Evolutionary conservation across 2,797 vertebrate genomes (phyloP), one percentile per base, ranked within the genome.

Genomic region (Megalops cyprinoides): DNA sequence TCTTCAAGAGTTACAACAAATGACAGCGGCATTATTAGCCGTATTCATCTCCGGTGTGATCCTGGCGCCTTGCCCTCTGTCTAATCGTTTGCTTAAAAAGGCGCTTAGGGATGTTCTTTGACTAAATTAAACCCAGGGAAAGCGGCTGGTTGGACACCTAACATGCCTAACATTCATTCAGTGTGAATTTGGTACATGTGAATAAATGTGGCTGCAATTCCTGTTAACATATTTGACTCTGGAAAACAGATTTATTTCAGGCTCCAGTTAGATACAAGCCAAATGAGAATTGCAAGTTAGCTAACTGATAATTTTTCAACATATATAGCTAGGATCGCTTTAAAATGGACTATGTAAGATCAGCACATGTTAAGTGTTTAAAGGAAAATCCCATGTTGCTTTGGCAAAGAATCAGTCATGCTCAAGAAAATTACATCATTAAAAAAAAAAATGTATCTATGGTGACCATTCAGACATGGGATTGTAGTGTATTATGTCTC

Each of bases 11-110:
- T 87, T 77, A 79, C 82, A 91, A 92, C 89, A 87, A 91, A 94
- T 91, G 90, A 92, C 89, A 91, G 85, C 85, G 81, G 75, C 85
- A 84, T 94, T 93, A 95, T 95, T 92, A 91, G 91, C 89, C 89
- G 91, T 88, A 89, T 94, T 89, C 74, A 77, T 95, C 93, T 93
- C 86, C 56, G 1, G 25, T 6, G 53, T 25, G 62, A 49, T 48
- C 37, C 65, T 49, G 28, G 8, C 1, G 51, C 39, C 18, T 62
- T 62, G 42, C 80, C 34, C 15, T 78, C 49, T 20, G 25, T 75
- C 37, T 31, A 49, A 79, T 23, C 56, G 20, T 51, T 25, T 39
- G 23, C 25, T 74, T 1, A 31, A 53, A 20, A 1, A n/a, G 3
- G 53, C 20, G 7, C 25, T 10, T 2, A 9, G 60, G 60, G 60